These are phyloP conservation scores for Galaxias olidus DNA, from an alignment of 2,797 vertebrate genomes.

Conservation along the genomic window DNA sequence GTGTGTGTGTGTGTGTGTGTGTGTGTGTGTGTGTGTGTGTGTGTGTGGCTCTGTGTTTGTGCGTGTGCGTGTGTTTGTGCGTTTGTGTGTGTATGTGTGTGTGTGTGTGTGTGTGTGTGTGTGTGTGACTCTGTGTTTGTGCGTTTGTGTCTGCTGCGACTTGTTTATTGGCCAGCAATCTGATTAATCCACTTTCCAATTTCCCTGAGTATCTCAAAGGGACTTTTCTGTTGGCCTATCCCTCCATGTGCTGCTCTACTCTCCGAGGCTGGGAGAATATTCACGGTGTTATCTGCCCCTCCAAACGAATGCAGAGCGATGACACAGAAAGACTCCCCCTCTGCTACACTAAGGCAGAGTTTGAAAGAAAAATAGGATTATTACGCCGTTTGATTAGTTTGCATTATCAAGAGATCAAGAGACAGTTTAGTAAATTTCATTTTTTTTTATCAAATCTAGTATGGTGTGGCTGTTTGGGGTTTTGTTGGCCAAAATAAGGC, in stretches of 20 bases:
- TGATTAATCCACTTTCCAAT: conserved; percentile 64
- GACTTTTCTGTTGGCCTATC: conserved; percentile 60
- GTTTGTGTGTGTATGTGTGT: conserved; percentile 4
- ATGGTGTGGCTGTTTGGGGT: background rate
- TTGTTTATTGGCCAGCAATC: conserved; percentile 21
- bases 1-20: background rate
- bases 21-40: background rate
- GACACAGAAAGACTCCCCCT: conserved; percentile 33
- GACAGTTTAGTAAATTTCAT: background rate
- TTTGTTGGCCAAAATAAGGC: background rate
- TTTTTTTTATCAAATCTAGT: background rate
- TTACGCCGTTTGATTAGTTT: conserved; percentile 50
- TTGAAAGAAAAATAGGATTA: conserved; percentile 52
- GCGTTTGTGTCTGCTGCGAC: background rate
- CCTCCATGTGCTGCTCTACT: conserved; percentile 60
- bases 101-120: conserved; percentile 21
- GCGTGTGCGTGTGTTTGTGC: conserved; percentile 15
- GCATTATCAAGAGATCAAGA: conserved; percentile 14
- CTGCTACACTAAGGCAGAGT: no score
- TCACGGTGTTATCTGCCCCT: conserved; percentile 43
- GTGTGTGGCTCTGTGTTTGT: no score
- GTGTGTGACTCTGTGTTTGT: background rate
- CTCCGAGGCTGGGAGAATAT: conserved; percentile 48
- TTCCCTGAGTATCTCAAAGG: conserved; percentile 61
- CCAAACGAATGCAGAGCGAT: background rate